Conservation (phyloP, 2,888 invertebrate genomes). For the Chalcosyrphus nemorum region DNA sequence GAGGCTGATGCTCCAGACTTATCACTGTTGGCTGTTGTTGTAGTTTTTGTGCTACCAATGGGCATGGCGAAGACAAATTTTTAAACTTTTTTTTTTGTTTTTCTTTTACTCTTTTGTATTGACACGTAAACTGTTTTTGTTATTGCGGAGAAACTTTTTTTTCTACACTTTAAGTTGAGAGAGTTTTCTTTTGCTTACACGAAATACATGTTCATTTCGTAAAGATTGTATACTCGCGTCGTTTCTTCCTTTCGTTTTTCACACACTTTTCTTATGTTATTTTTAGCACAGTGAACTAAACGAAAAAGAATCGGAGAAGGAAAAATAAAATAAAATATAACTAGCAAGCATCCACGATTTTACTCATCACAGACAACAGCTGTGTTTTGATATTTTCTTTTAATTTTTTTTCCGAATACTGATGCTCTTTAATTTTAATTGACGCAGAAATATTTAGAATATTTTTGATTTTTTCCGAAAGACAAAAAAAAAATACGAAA, state of each 20-base stretch:
- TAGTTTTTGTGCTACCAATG: conserved; percentile 79
- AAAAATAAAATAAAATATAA: conserved; percentile 6
- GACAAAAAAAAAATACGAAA: no score
- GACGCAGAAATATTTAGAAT: conserved; percentile 29
- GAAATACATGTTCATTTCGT: conserved; percentile 41
- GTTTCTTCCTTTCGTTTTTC: conserved; percentile 25
- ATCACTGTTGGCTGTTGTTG: conserved; percentile 56
- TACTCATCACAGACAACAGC: conserved; percentile 45
- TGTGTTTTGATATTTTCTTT: conserved; percentile 36
- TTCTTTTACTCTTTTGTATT: conserved; percentile 32
- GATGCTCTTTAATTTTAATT: conserved; percentile 32
- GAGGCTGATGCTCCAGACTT: conserved; percentile 73
- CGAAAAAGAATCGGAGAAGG: conserved; percentile 9
- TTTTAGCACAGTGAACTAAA: conserved; percentile 63
- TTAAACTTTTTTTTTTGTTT: conserved; percentile 24
- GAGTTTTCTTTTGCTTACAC: background rate
- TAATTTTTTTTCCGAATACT: background rate
- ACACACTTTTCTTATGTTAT: conserved; percentile 57
- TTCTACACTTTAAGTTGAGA: background rate
- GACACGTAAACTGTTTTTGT: conserved; percentile 43
- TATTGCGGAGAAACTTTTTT: conserved; percentile 28
- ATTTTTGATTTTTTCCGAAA: conserved; percentile 7
- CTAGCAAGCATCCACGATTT: conserved; percentile 26
- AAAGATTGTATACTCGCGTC: conserved; percentile 17
- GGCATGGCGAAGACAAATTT: conserved; percentile 77